A percentile compares a stretch with the other conserved stretches of the same genome.
Evolutionary conservation across 37 sponge, comb jelly and placozoan species (phyloP).

Genomic region (Ephydatia muelleri): DNA sequence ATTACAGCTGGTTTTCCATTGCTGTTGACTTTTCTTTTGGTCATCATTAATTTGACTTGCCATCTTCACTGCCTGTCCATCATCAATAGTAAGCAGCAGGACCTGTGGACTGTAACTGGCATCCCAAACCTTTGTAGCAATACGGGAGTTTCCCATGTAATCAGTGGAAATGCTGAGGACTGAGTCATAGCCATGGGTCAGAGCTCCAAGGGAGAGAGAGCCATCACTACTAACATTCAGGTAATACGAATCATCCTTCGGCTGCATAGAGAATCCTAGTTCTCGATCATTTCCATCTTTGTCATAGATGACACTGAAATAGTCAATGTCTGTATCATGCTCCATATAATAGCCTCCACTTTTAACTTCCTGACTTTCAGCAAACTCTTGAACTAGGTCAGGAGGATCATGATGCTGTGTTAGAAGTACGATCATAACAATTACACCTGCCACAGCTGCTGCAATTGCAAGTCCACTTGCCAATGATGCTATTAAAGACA

Average conservation of each 20-base stretch:
- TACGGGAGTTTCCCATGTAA: not conserved
- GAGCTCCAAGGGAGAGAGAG: not conserved
- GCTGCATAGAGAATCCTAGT: conserved; percentile 2
- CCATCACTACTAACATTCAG: not conserved
- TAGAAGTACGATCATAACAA: not conserved
- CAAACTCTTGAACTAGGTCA: not conserved
- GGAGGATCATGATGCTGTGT: conserved; percentile 3
- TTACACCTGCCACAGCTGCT: conserved; percentile 12
- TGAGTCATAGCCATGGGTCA: not conserved
- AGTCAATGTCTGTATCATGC: conserved; percentile 4
- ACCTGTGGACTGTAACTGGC: not conserved
- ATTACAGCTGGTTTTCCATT: not conserved
- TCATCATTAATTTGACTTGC: not conserved
- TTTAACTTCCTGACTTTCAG: conserved; percentile 1
- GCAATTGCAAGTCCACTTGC: conserved; percentile 1
- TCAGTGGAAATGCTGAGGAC: not conserved
- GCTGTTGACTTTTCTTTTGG: conserved; percentile 1
- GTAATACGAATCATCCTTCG: not conserved
- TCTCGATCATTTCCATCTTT: not conserved
- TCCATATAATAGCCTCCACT: conserved; percentile 4
- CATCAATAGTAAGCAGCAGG: not conserved
- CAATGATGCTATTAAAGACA: not conserved
- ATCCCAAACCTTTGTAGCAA: not conserved
- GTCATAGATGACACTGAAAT: conserved; percentile 6
- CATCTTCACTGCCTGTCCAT: not conserved